Base-by-base conservation (phyloP, 2,113 vertebrate genomes). In the Manacus vitellinus region DNA sequence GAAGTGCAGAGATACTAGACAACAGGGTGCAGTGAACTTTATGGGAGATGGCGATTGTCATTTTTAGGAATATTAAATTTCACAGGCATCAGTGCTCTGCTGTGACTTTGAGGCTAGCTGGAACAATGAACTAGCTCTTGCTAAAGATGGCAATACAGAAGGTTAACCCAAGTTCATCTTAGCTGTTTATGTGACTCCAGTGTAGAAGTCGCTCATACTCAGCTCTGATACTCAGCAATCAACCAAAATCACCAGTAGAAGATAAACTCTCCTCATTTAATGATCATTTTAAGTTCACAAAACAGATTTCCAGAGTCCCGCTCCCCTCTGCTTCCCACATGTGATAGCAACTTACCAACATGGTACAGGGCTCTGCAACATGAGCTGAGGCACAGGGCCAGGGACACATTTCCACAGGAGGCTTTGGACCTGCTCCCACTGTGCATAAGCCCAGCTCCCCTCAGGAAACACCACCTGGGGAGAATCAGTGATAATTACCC, bases 291-390 rank as follows among this genome's bases (percentile, higher is more conserved):
- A 56, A 79, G 41, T 21, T 70, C 68, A 73, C 31, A 73, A 70
- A 77, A 19, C 8, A 67, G 52, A 37, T 21, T n/a, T 90, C 30
- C 72, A 15, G 16, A 68, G 21, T 30, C 24, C 10, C 3, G 16
- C 8, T 55, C 21, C 15, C 7, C 47, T 77, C 30, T 72, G 2
- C 7, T 63, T 63, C 35, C 35, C 14, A 11, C 0, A 2, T 73
- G 35, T 33, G 24, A n/a, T 0, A 24, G 16, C 13, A 83, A 76
- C 24, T 51, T 14, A 41, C 30, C 21, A 33, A 39, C 0, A 0
- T 3, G 8, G 9, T 6, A 6, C 1, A 24, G 10, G 43, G 35
- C 19, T 63, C 47, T 18, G 39, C 27, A 54, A 12, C 14, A 10
- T 0, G 5, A 66, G 30, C 33, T 62, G 24, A n/a, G 12, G 46